These are phyloP conservation scores for Mustela nigripes DNA, from an alignment of 2,113 vertebrate species.

Conservation along the genomic window DNA sequence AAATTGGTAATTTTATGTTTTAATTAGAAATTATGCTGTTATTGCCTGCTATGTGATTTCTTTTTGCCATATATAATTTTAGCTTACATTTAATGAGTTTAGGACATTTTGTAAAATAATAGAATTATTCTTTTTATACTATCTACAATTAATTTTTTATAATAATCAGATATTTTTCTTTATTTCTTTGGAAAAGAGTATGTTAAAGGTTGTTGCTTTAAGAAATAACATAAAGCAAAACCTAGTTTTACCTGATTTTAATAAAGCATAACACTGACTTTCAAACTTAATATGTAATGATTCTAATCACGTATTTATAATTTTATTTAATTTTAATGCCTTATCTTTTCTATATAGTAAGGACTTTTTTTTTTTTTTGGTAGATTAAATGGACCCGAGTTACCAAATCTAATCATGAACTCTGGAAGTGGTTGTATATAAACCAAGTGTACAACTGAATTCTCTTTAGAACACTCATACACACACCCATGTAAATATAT, in stretches of 20 bases:
- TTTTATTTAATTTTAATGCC: background rate
- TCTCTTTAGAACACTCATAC: background rate
- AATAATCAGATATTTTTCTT: background rate
- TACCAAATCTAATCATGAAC: background rate
- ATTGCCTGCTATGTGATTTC: background rate
- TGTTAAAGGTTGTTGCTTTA: background rate
- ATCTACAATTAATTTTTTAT: conserved; percentile 53
- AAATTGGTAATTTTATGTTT: conserved; percentile 64
- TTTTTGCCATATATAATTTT: conserved; percentile 57
- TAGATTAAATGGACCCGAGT: background rate
- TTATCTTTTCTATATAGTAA: background rate
- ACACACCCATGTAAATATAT: background rate
- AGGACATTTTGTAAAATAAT: conserved; percentile 45
- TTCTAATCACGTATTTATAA: background rate
- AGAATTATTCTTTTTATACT: background rate
- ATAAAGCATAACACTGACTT: conserved; percentile 33
- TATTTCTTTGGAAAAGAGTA: conserved; percentile 50
- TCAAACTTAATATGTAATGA: background rate
- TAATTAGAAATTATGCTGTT: conserved; percentile 64
- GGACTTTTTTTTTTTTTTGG: background rate
- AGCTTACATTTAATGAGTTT: background rate
- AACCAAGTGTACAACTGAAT: background rate
- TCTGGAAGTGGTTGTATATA: background rate
- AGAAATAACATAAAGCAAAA: conserved; percentile 32
- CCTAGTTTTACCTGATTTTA: conserved; percentile 14